Evolutionary conservation across 1,140 invertebrate genomes (phyloP), one percentile per base, ranked within the genome.

Genomic region (Cydia amplana): DNA sequence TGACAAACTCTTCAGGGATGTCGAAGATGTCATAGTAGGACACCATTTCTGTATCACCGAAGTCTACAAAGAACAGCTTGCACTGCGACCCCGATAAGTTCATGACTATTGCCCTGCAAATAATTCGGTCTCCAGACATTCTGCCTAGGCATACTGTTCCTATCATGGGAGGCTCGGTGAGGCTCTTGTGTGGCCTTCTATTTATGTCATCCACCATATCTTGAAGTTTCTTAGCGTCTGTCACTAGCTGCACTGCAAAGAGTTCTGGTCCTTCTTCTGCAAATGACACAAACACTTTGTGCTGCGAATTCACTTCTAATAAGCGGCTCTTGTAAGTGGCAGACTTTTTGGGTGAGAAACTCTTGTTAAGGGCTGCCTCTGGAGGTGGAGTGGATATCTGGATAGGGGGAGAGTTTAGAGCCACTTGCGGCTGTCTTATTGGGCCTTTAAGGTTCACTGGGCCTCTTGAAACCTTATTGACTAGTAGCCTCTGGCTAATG

Each of bases 61-160:
- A 97, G 88, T 97, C 96, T 20, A 96, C 95, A 83, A 96, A 97
- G 82, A 95, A 96, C 14, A 97, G 93, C 90, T 95, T 94, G 81
- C 94, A 95, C 36, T 92, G 91, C 43, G 92, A 93, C 55, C 87
- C 94, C 49, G 94, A 94, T 28, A 96, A 91, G 78, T 94, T 94
- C 86, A 95, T 96, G 0, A 97, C 94, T 51, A 97, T 95, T 25
- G 96, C 96, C 77, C 96, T 93, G 79, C 96, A 96, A 16, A 96
- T 93, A 10, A 94, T 94, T 4, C 94, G 90, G 82, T 96, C 95
- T 74, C 93, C 93, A 0, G 94, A 94, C 82, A 95, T 95, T 74
- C 95, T 93, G 5, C 95, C 96, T 14, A 97, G 90, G 81, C 96
- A 97, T 0, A 96, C 94, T 9, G 95, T 95, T 3, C 96, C 96